Base-by-base conservation (phyloP, 1,140 invertebrate genomes). In the Tetragnatha versicolor region DNA sequence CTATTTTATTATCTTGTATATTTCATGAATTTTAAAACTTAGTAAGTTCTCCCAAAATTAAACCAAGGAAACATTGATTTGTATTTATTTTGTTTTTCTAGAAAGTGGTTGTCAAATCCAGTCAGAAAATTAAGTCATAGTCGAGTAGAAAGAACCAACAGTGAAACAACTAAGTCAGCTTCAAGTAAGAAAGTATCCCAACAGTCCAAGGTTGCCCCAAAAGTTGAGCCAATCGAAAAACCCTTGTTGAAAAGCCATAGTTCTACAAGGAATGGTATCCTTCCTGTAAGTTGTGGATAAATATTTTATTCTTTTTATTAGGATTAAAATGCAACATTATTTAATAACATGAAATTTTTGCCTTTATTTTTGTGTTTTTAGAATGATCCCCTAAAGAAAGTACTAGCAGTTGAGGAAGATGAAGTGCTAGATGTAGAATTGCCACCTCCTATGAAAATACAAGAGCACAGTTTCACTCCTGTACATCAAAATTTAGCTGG, bases 381-480 rank as follows among this genome's bases (percentile, higher is more conserved):
- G 75, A 53, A 20, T 53, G 61, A 77, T 2, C 33, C 45, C 14
- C 51, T 17, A 9, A 79, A 79, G 29, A 79, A 69, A 37, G 37
- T 14, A 0, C 17, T 77, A 22, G 45, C 76, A 35, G 82, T 81
- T 47, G 91, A 90, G 53, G 93, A 94, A 82, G 92, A 92, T 81
- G 92, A 91, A 77, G 92, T 91, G 37, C 89, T 92, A 39, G 91
- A 92, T 79, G 89, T 95, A 1, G 95, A 97, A 87, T 87, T 97
- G 82, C 95, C 95, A 37, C 96, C 96, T 29, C 95, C 96, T 2
- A 98, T 97, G 95, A 94, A 95, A 85, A 94, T 96, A 5, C 94
- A 97, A 82, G 92, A 94, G 55, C 86, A 86, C 83, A 92, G 94
- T 83, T 90, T 91, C 82, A 88, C 81, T 88, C 89, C 82, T 88